Conservation (phyloP, 1,140 invertebrate genomes). For the Anoplophora glabripennis region DNA sequence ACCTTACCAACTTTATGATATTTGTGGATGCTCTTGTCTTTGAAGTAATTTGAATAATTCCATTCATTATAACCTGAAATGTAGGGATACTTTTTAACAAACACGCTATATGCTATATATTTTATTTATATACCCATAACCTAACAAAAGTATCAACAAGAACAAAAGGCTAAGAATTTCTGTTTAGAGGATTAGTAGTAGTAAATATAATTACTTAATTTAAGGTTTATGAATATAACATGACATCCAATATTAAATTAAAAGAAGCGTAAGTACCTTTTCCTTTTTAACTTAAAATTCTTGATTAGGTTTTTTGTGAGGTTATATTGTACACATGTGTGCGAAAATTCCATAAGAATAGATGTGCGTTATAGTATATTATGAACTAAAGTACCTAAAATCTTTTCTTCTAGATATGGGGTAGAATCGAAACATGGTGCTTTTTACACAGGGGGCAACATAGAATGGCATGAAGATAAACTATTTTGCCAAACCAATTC, state of each 20-base stretch:
- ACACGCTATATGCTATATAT: background rate
- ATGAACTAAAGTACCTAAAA: slow-evolving; percentile 2
- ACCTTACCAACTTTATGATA: background rate
- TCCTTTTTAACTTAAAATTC: slow-evolving; percentile 2
- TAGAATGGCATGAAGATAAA: slow-evolving; percentile 71
- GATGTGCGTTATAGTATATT: background rate
- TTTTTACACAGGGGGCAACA: slow-evolving; percentile 81
- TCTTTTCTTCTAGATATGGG: slow-evolving; percentile 65
- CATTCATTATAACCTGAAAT: slow-evolving; percentile 41
- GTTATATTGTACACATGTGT: background rate
- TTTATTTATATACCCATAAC: background rate
- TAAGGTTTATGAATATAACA: slow-evolving; percentile 21
- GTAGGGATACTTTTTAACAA: too few relatives aligned
- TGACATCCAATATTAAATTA: slow-evolving; percentile 31
- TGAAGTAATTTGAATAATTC: slow-evolving; percentile 11
- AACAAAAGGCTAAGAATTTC: too few relatives aligned
- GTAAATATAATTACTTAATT: too few relatives aligned
- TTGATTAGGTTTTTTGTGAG: background rate
- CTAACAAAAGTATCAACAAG: too few relatives aligned
- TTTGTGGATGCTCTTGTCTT: background rate
- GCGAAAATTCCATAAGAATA: background rate
- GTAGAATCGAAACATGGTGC: slow-evolving; percentile 73
- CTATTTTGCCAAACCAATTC: slow-evolving; percentile 74
- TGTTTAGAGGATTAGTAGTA: too few relatives aligned
- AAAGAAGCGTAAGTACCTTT: slow-evolving; percentile 42